Percentiles rank a stretch among this genome's conserved stretches.
phyloP scores from a whole-genome alignment of 2,797 vertebrate genomes.

The Tokudaia tokunoshimensis region DNA sequence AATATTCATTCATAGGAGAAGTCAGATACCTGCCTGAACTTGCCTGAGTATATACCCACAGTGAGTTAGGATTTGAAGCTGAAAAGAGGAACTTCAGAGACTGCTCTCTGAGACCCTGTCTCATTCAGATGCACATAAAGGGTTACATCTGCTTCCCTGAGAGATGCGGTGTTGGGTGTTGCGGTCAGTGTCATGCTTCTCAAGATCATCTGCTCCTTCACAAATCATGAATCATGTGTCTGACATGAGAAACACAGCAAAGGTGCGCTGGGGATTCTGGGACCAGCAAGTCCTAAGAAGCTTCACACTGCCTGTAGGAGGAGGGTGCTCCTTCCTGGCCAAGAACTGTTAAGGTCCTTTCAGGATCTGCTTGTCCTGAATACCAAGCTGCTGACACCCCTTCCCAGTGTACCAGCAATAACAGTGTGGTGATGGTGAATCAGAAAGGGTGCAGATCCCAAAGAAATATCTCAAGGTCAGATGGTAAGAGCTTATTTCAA shows the following conservation, averaged over 20 bases:
- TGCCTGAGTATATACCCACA: not conserved
- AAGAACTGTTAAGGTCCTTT: slow-evolving; percentile 70
- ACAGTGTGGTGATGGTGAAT: slow-evolving; percentile 20
- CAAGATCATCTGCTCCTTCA: slow-evolving; percentile 58
- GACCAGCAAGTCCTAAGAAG: slow-evolving; percentile 65
- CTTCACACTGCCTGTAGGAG: slow-evolving; percentile 54
- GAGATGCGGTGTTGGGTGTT: not conserved
- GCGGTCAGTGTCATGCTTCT: not conserved
- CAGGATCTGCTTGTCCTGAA: slow-evolving; percentile 76
- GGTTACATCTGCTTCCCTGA: slow-evolving; percentile 48
- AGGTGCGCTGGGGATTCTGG: not conserved
- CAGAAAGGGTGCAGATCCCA: slow-evolving; percentile 62
- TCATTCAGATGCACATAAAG: slow-evolving; percentile 59
- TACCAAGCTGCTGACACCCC: slow-evolving; percentile 57
- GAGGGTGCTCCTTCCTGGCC: slow-evolving; percentile 63
- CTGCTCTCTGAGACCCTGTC: not conserved
- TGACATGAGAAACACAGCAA: slow-evolving; percentile 69
- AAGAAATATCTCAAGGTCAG: slow-evolving; percentile 14
- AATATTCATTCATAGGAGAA: slow-evolving; percentile 38
- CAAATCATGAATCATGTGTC: slow-evolving; percentile 60
- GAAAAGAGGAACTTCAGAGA: slow-evolving; percentile 48
- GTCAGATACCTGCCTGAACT: not conserved
- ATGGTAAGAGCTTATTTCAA: slow-evolving; percentile 21
- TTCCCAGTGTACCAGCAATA: not conserved
- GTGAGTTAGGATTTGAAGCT: slow-evolving; percentile 15